Conservation (phyloP, 2,113 vertebrate genomes). For the Lutjanus erythropterus region DNA sequence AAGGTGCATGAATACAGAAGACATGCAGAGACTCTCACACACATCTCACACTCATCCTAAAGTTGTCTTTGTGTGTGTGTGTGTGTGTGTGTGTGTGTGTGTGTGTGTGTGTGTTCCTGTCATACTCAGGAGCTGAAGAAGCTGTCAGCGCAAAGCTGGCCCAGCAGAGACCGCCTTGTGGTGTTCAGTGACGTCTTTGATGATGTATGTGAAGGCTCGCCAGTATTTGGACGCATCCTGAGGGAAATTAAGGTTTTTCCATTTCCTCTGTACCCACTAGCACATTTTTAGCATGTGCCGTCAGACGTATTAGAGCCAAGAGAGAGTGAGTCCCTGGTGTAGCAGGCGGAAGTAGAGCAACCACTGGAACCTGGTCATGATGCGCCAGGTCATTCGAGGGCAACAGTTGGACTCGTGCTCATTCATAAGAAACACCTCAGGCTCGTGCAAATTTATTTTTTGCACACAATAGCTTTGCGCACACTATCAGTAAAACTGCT, state of each 20-base stretch:
- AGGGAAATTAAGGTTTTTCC: constrained; percentile 89
- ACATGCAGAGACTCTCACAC: constrained; percentile 2
- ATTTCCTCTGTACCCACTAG: constrained; percentile 75
- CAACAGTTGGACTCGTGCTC: constrained; percentile 28
- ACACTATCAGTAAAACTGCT: too few relatives aligned
- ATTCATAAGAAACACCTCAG: constrained; percentile 26
- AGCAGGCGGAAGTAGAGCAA: constrained; percentile 70
- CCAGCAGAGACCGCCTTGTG: constrained; percentile 77
- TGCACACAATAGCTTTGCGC: constrained; percentile 8
- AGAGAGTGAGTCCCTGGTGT: constrained; percentile 72
- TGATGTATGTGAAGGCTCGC: constrained; percentile 85
- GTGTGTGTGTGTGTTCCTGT: constrained; percentile 57
- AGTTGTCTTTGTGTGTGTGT: too few relatives aligned
- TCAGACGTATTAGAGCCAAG: constrained; percentile 66
- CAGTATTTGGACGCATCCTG: constrained; percentile 86
- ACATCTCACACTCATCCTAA: constrained; percentile 29
- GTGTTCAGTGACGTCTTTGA: constrained; percentile 85
- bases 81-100: constrained; percentile 42
- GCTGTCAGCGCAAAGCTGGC: constrained; percentile 61
- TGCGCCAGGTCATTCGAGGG: constrained; percentile 56
- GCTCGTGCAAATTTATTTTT: constrained; percentile 17
- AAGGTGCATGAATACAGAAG: constrained; percentile 23
- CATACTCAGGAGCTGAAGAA: constrained; percentile 80
- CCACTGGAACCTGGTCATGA: constrained; percentile 58
- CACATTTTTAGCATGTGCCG: constrained; percentile 77